Base-by-base conservation (phyloP, 2,797 vertebrate species). In the Pseudochromis fuscus region DNA sequence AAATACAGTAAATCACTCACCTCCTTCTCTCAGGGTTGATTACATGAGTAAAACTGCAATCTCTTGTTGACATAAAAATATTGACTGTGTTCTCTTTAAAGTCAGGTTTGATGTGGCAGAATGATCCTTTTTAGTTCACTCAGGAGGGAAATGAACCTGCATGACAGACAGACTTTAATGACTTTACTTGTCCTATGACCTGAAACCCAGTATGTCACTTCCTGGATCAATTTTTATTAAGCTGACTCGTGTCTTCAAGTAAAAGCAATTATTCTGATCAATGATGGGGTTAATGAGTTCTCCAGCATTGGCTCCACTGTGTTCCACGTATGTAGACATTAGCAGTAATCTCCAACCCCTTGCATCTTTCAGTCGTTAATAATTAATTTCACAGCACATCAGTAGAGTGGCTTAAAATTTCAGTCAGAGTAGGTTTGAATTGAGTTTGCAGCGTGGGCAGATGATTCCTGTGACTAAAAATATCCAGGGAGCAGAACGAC, bases 271-370 rank as follows among this genome's bases (percentile, higher is more conserved):
- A 59, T 18, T 46, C 53, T 45, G 37, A 49, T 76, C 48, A 33
- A 59, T 79, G 30, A 55, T 23, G n/a, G 38, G 19, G 46, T 27
- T 55, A 60, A 73, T 68, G 61, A 62, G 63, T 27, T 65, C 38
- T 27, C 2, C 51, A 25, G 3, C 51, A 42, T 11, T 16, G 45
- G 10, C 37, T 50, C 21, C 40, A 21, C 18, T 23, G 4, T 4
- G 1, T 13, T 38, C 6, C 35, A 27, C 38, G 27, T 40, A 18
- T 50, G 2, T 51, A 49, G 12, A 55, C 13, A n/a, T 28, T 24
- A 16, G 15, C 57, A 24, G 46, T 15, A 16, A 35, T 59, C 37
- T 55, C 40, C 30, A 38, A 30, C 8, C 21, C 13, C 30, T 27
- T 19, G 13, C 33, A 5, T 37, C 24, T 38, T 4, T 30, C 15